Percentiles rank a stretch among this genome's conserved stretches.
phyloP scores from a whole-genome alignment of 2,797 vertebrate genomes.

The Balearica regulorum region DNA sequence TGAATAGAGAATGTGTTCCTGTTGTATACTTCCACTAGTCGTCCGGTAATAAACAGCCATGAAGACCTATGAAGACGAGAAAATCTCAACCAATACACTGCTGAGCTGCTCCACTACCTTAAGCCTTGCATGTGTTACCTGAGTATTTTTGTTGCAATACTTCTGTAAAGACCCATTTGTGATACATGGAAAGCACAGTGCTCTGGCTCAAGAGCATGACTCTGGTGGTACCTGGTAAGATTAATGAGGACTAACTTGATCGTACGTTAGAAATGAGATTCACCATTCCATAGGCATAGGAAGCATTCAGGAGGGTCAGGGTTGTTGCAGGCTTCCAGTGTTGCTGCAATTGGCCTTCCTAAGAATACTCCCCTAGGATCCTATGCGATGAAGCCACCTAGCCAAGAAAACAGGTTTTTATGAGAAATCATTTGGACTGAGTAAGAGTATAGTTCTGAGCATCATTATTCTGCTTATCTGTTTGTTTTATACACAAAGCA shows the following conservation, averaged over 20 bases:
- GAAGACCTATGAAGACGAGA: not conserved
- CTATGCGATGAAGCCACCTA: not conserved
- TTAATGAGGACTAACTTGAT: not conserved
- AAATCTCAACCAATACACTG: not conserved
- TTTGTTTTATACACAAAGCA: not conserved
- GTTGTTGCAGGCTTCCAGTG: not conserved
- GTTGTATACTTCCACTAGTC: not conserved
- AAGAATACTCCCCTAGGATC: not conserved
- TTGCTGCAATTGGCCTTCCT: not conserved
- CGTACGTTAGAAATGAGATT: not conserved
- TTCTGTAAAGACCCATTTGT: not conserved
- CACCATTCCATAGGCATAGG: fast-evolving
- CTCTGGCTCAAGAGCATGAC: fast-evolving
- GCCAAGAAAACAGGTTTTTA: not conserved
- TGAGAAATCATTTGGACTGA: not conserved
- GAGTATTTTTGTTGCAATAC: not conserved
- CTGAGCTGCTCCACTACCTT: not conserved
- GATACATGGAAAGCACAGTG: not conserved
- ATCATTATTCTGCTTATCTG: not conserved
- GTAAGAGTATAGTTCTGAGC: not conserved
- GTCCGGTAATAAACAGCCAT: not conserved
- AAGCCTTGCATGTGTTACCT: not conserved
- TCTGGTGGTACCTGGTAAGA: not conserved
- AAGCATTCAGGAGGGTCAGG: fast-evolving
- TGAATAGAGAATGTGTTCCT: not conserved